Conservation (phyloP, 2,888 invertebrate species). For the Sphinx pinastri region DNA sequence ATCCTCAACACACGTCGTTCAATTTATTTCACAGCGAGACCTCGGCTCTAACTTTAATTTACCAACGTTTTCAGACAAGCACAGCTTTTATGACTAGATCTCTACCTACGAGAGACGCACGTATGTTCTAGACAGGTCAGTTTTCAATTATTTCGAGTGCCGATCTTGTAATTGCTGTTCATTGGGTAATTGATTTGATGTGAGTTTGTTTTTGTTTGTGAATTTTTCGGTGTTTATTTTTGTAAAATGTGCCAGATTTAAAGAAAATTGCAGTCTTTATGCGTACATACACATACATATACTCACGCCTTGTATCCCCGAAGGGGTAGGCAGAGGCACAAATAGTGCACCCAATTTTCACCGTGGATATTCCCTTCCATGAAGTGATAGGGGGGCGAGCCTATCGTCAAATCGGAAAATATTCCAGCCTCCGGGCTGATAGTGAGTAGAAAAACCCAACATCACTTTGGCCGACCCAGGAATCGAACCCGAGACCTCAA, state of each 20-base stretch:
- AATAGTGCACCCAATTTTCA: too few relatives aligned
- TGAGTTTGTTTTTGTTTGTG: background rate
- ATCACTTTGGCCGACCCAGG: too few relatives aligned
- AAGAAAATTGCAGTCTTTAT: too few relatives aligned
- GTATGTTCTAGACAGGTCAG: slow-evolving; percentile 14
- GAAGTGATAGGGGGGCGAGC: too few relatives aligned
- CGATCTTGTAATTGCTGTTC: slow-evolving; percentile 4
- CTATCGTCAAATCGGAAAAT: too few relatives aligned
- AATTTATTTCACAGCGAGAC: slow-evolving; percentile 12
- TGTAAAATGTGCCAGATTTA: background rate
- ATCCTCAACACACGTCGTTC: background rate
- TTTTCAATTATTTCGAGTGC: slow-evolving; percentile 23
- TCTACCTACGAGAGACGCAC: slow-evolving; percentile 8
- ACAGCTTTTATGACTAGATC: slow-evolving; percentile 11
- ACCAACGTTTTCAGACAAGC: slow-evolving; percentile 1
- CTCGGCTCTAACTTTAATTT: slow-evolving; percentile 18
- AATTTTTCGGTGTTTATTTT: background rate
- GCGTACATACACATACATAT: too few relatives aligned
- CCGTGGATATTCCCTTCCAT: too few relatives aligned
- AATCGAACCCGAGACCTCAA: too few relatives aligned
- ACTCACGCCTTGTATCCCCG: too few relatives aligned
- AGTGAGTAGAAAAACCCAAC: too few relatives aligned
- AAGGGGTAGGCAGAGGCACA: too few relatives aligned
- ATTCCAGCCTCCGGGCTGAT: too few relatives aligned
- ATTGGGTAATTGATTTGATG: slow-evolving; percentile 2